Percentiles rank a stretch among this genome's conserved stretches.
Conservation (phyloP, 2,113 vertebrate genomes). For the Smithornis capensis region DNA sequence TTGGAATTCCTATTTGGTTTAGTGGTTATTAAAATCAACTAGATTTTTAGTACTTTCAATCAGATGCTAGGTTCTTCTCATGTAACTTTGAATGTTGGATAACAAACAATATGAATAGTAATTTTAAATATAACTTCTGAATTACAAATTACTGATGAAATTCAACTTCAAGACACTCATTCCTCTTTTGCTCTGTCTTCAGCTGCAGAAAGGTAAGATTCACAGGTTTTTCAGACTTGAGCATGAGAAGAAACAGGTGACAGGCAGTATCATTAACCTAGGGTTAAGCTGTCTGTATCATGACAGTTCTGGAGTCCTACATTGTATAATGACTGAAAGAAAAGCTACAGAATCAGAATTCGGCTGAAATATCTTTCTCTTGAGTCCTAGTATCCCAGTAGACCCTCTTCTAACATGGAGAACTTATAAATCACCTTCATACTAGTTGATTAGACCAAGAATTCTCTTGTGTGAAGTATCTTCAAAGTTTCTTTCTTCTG, state of each 20-base stretch:
- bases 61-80: background rate
- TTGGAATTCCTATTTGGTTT: background rate
- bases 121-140: background rate
- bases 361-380: background rate
- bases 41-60: background rate
- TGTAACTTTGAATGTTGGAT: background rate
- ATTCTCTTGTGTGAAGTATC: background rate
- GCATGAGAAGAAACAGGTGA: background rate
- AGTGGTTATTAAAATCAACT: background rate
- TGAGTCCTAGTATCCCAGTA: background rate
- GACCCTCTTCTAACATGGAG: background rate
- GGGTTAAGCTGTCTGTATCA: background rate
- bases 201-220: background rate
- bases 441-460: background rate
- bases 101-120: background rate
- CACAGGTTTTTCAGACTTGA: background rate
- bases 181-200: background rate
- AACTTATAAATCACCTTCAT: background rate
- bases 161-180: background rate
- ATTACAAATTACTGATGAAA: background rate
- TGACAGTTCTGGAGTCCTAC: background rate
- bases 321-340: background rate
- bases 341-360: background rate
- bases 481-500: background rate
- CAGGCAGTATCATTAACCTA: background rate